Percentiles rank a stretch among this genome's conserved stretches.
These are phyloP conservation scores for Colostygia pectinataria DNA, from an alignment of 2,888 invertebrate species.

Conservation along the genomic window DNA sequence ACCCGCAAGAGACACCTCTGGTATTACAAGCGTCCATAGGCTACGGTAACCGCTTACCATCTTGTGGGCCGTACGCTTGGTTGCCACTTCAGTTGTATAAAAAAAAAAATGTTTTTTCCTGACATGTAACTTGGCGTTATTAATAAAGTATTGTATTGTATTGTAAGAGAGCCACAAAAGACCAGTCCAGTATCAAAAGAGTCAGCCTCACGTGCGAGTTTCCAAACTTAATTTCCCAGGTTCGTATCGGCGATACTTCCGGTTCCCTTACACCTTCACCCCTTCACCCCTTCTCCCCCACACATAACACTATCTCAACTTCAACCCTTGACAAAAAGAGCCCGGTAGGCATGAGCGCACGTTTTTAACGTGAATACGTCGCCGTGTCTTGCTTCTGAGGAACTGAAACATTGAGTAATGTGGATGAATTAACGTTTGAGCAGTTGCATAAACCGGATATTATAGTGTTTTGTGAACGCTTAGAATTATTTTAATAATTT, in stretches of 20 bases:
- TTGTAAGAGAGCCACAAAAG: neutral
- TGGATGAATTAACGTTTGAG: too few species aligned
- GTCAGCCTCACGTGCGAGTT: slow-evolving; percentile 1
- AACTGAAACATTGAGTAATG: neutral
- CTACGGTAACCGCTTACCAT: too few species aligned
- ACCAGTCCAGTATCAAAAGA: slow-evolving; percentile 1
- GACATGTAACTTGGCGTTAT: too few species aligned
- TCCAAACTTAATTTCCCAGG: slow-evolving; percentile 15
- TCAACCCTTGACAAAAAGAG: slow-evolving; percentile 23
- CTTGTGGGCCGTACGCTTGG: too few species aligned
- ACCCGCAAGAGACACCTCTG: too few species aligned
- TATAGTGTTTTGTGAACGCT: too few species aligned
- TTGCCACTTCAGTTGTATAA: too few species aligned
- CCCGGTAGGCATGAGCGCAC: slow-evolving; percentile 1
- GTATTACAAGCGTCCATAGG: too few species aligned
- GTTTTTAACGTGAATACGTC: slow-evolving; percentile 4
- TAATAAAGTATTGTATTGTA: too few species aligned
- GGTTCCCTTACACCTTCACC: neutral
- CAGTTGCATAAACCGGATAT: too few species aligned
- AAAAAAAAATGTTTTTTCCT: too few species aligned
- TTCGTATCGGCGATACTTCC: slow-evolving; percentile 15
- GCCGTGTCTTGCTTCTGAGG: neutral
- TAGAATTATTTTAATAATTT: too few species aligned
- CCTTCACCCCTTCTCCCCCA: neutral
- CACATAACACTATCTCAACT: slow-evolving; percentile 26